Evolutionary conservation across 1,140 invertebrate genomes (phyloP).

Genomic region (Hycleus phaleratus): DNA sequence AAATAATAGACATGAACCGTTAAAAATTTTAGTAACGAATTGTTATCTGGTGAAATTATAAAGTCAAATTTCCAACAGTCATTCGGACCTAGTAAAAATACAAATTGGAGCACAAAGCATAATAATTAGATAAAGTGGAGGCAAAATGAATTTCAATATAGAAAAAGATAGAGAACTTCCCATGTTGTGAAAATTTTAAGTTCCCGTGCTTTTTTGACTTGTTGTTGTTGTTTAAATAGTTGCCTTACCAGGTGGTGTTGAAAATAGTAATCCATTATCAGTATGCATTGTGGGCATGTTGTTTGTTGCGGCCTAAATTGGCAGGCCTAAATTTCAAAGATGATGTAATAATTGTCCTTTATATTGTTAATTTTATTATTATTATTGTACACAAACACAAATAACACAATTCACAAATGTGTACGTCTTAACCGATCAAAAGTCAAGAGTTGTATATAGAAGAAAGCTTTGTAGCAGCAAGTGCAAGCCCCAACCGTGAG

Average conservation of each 20-base stretch:
- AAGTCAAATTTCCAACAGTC: conserved; percentile 4
- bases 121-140: background rate
- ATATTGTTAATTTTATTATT: background rate
- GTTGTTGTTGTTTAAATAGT: conserved; percentile 2
- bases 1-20: no score
- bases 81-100: conserved; percentile 10
- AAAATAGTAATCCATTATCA: conserved; percentile 39
- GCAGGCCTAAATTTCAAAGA: background rate
- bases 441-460: conserved; percentile 12
- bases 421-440: conserved; percentile 18
- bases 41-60: conserved; percentile 3
- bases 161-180: conserved; percentile 20
- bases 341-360: background rate
- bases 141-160: conserved; percentile 1
- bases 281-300: conserved; percentile 32
- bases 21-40: no score
- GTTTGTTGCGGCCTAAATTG: conserved; percentile 3
- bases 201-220: conserved; percentile 5
- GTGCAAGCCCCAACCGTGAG: conserved; percentile 26
- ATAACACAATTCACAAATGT: background rate
- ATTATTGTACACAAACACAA: background rate
- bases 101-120: no score
- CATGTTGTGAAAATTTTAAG: conserved; percentile 15
- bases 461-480: conserved; percentile 16
- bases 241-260: conserved; percentile 31